phyloP scores from a whole-genome alignment of 2,113 vertebrate species.

The Uria lomvia region DNA sequence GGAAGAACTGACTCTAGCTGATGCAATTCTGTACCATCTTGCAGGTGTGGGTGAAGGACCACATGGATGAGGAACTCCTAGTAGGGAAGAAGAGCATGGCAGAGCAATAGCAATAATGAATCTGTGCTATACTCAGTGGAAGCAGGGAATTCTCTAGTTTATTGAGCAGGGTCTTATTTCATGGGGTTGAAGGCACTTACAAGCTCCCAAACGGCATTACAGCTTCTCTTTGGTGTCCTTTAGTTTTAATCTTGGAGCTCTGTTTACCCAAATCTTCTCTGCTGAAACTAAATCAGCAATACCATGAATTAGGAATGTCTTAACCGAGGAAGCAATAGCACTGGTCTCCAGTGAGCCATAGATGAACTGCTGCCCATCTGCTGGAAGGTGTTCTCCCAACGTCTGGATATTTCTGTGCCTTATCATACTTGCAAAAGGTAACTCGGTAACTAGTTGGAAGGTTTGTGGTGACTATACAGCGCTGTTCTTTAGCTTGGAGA shows the following conservation, averaged over 20 bases:
- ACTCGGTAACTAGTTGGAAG: neutral
- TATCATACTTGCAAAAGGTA: constrained; percentile 13
- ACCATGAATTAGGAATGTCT: neutral
- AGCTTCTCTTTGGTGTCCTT: neutral
- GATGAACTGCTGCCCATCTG: neutral
- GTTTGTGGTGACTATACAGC: neutral
- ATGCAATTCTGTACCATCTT: neutral
- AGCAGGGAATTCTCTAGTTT: neutral
- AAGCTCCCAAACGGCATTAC: neutral
- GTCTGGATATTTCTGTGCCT: constrained; percentile 22
- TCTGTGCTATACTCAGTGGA: neutral
- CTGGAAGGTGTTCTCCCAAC: neutral
- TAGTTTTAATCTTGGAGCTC: neutral
- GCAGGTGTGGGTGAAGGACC: neutral
- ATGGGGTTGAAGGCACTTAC: neutral
- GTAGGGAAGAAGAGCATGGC: neutral
- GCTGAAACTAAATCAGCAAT: neutral
- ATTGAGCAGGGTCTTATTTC: neutral
- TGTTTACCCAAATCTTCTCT: neutral
- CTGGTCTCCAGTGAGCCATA: neutral
- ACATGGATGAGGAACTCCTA: neutral
- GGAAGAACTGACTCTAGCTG: neutral
- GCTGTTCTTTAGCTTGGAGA: neutral
- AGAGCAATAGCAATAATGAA: constrained; percentile 4
- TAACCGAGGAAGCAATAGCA: neutral